Base-by-base conservation (phyloP, 1,140 invertebrate species). In the Drosophila lowei region DNA sequence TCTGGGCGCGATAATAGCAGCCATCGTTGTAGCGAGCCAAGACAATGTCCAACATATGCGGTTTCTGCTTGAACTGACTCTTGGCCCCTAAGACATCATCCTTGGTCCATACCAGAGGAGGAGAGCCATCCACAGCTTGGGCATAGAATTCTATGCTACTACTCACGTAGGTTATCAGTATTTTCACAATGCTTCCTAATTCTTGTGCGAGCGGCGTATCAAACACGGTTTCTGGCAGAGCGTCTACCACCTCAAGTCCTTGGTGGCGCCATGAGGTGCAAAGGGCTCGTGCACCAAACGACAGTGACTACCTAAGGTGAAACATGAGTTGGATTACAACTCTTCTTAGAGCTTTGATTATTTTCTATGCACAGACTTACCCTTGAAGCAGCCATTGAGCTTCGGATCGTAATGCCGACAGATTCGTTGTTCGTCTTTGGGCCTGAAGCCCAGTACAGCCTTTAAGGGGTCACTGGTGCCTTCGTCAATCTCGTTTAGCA, bases 331-430 rank as follows among this genome's bases (percentile, higher is more conserved):
- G 13, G 43, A 21, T 15, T 47, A 66, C 2, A 6, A 43, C 7
- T 28, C 8, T 23, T 38, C 42, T n/a, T 38, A 11, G 34, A 44
- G 16, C 16, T 9, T 9, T 25, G 16, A 8, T 50, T 28, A 2
- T 0, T 16, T 11, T 30, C 28, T 30, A 8, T 30, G 8, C 28
- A 28, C 28, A 30, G 21, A 28, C 49, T 41, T 57, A 70, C 90
- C 90, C 58, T 91, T 91, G 25, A 91, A 91, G 38, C 90, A 91
- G 7, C 64, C 71, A 16, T 78, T 73, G 0, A 72, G 64, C 25
- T 77, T 61, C 1, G 90, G 84, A 77, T 91, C 72, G 44, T 80
- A 90, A 42, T 89, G 77, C 8, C 81, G 77, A 25, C 90, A 91
- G 28, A 91, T 63, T 9, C 88, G 84, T 28, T 76, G 46, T 21